Percentiles rank a stretch among this genome's conserved stretches.
Evolutionary conservation across 2,888 invertebrate genomes (phyloP).

Genomic region (Mythimna impura): DNA sequence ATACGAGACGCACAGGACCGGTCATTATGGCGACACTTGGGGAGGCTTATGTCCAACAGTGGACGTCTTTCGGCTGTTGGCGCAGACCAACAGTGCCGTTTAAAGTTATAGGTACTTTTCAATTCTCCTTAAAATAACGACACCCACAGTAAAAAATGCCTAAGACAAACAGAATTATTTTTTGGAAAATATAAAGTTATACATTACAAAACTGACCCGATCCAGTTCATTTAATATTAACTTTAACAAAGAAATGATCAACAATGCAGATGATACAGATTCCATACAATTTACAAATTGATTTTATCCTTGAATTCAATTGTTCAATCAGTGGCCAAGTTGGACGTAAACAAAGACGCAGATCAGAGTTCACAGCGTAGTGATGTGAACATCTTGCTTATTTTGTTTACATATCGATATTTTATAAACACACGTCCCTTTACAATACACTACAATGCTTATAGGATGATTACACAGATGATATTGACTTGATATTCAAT

Average conservation of each 20-base stretch:
- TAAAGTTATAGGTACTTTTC: too few relatives aligned
- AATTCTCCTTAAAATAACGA: too few relatives aligned
- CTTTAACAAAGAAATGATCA: constrained; percentile 18
- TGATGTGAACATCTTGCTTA: constrained; percentile 64
- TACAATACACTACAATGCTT: too few relatives aligned
- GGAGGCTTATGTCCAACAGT: too few relatives aligned
- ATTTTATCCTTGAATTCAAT: constrained; percentile 77
- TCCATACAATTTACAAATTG: constrained; percentile 57
- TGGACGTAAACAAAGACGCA: constrained; percentile 78
- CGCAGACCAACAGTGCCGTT: too few relatives aligned
- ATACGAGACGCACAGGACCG: too few relatives aligned
- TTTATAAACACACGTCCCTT: constrained; percentile 31
- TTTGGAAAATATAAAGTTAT: not conserved
- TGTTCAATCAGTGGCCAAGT: constrained; percentile 66
- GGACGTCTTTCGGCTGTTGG: too few relatives aligned
- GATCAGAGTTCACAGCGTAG: constrained; percentile 80
- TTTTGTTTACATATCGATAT: constrained; percentile 78
- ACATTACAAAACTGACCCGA: not conserved
- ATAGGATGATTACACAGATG: not conserved
- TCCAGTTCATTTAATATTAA: not conserved
- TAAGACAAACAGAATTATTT: not conserved
- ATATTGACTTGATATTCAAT: not conserved
- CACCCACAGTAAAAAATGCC: not conserved
- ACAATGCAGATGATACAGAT: constrained; percentile 26
- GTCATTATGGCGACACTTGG: too few relatives aligned